Conservation (phyloP, 1,140 invertebrate species). For the Magallana ariakensis region DNA sequence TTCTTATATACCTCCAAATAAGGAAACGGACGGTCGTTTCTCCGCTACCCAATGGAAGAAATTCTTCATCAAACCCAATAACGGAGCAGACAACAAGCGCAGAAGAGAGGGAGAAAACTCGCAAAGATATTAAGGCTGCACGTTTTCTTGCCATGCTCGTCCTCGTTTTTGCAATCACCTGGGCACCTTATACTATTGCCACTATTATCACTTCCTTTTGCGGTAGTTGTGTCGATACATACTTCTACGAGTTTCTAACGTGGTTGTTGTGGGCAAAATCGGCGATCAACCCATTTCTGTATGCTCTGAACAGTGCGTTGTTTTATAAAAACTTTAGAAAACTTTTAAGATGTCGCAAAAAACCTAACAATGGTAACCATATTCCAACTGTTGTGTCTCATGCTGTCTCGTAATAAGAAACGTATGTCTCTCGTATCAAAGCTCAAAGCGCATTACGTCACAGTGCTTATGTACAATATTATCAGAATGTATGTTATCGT, state of each 20-base stretch:
- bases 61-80: no score
- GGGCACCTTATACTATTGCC: conserved; percentile 65
- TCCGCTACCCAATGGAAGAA: background rate
- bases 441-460: no score
- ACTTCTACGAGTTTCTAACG: conserved; percentile 64
- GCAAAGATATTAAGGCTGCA: conserved; percentile 60
- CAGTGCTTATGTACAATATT: no score
- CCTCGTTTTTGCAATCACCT: conserved; percentile 58
- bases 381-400: background rate
- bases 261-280: conserved; percentile 73
- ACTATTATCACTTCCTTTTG: conserved; percentile 65
- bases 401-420: background rate
- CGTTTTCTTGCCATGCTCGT: conserved; percentile 62
- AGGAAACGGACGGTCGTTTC: conserved; percentile 41
- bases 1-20: conserved; percentile 63
- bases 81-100: background rate
- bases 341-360: conserved; percentile 48
- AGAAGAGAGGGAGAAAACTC: background rate
- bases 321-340: conserved; percentile 64
- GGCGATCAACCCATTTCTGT: conserved; percentile 72
- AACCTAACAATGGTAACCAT: background rate
- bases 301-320: conserved; percentile 63
- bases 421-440: background rate
- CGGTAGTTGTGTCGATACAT: conserved; percentile 55
- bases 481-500: no score